Conservation (phyloP, 2,113 vertebrate genomes). For the Mormoops blainvillei region DNA sequence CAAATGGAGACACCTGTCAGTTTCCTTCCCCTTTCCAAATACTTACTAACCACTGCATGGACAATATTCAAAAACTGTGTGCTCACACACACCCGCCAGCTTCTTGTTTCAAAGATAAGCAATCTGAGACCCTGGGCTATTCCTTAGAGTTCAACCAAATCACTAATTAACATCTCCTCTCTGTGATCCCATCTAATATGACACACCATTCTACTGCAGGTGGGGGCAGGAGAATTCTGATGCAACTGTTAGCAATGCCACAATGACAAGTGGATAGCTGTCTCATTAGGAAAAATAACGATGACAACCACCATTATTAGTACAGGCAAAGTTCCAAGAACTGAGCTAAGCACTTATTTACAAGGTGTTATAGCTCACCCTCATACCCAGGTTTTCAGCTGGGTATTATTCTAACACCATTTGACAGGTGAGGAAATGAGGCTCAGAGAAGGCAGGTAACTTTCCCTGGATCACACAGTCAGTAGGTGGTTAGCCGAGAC, state of each 20-base stretch:
- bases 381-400: background rate
- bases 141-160: conserved; percentile 38
- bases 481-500: background rate
- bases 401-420: background rate
- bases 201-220: background rate
- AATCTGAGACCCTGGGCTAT: conserved; percentile 22
- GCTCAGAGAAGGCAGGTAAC: background rate
- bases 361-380: background rate
- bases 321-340: background rate
- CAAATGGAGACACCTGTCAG: background rate
- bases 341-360: background rate
- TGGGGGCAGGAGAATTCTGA: background rate
- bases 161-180: conserved; percentile 22
- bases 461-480: background rate
- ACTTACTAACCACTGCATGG: background rate
- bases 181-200: background rate
- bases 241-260: background rate
- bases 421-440: background rate
- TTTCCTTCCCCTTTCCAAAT: background rate
- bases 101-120: conserved; percentile 24
- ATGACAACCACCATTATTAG: background rate
- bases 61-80: rapidly evolving
- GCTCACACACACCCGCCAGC: background rate
- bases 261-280: background rate
- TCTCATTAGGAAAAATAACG: background rate